A percentile compares a stretch with the other conserved stretches of the same genome.
phyloP scores from a whole-genome alignment of 2,113 vertebrate species.

The Lanius collurio region DNA sequence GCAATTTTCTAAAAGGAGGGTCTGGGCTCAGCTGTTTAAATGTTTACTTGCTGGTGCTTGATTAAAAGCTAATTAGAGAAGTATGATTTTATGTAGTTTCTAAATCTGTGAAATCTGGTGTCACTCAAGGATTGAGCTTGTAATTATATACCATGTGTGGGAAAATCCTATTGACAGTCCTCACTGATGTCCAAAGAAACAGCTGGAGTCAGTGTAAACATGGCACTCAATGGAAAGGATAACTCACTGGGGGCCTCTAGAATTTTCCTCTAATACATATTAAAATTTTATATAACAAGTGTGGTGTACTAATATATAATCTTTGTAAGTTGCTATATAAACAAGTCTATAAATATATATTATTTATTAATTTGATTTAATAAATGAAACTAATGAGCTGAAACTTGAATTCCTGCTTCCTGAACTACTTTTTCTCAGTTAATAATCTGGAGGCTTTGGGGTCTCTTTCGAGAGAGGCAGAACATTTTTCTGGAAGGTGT shows the following conservation, averaged over 20 bases:
- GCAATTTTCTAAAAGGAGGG: not conserved
- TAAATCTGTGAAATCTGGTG: constrained; percentile 21
- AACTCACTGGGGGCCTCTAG: not conserved
- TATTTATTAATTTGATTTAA: not conserved
- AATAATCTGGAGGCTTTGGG: not conserved
- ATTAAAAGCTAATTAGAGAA: constrained; percentile 42
- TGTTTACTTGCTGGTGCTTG: not conserved
- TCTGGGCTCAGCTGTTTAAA: constrained; percentile 38
- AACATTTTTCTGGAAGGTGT: not conserved
- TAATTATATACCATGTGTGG: not conserved
- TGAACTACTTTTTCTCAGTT: not conserved
- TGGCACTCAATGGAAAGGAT: not conserved
- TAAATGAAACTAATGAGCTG: not conserved
- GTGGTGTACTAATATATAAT: not conserved
- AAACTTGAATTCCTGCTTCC: not conserved
- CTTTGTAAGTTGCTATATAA: not conserved
- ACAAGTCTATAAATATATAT: not conserved
- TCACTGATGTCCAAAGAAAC: not conserved
- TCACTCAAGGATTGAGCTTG: constrained; percentile 3
- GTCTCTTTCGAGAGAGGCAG: not conserved
- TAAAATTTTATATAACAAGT: not conserved
- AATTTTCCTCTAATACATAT: not conserved
- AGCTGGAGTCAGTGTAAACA: not conserved
- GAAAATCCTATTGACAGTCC: not conserved
- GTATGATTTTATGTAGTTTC: not conserved